These are phyloP conservation scores for Choloepus hoffmanni DNA, from an alignment of 2,113 vertebrate species.

Conservation along the genomic window DNA sequence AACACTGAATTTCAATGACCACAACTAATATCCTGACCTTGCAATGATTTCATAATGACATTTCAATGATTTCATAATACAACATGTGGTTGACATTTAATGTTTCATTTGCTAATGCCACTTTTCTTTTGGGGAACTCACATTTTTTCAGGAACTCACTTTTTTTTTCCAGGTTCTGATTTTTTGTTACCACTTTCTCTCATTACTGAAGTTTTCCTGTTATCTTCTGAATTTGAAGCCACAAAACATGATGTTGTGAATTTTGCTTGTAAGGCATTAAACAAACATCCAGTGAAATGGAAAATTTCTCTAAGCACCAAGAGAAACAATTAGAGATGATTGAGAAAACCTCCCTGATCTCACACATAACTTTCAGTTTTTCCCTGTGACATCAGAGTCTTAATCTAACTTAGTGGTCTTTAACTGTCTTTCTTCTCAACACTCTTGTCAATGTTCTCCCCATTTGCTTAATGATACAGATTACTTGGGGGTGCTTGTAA, in stretches of 20 bases:
- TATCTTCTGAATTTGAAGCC: conserved; percentile 7
- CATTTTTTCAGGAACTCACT: conserved; percentile 12
- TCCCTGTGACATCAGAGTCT: not conserved
- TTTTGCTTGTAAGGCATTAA: conserved; percentile 56
- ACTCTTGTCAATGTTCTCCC: not conserved
- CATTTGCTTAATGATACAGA: not conserved
- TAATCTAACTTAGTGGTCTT: not conserved
- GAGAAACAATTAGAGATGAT: conserved; percentile 15
- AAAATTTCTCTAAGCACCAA: conserved; percentile 40
- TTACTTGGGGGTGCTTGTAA: not conserved
- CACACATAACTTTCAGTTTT: not conserved
- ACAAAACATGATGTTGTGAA: conserved; percentile 31
- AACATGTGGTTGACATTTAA: not conserved
- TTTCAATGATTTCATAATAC: conserved; percentile 3
- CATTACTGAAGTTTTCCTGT: conserved; percentile 1
- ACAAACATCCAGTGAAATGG: conserved; percentile 43
- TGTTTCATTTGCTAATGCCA: not conserved
- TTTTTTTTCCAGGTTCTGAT: not conserved
- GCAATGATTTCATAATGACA: not conserved
- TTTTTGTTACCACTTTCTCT: conserved; percentile 44
- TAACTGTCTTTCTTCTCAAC: not conserved
- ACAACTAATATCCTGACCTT: not conserved
- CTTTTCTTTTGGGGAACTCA: conserved; percentile 15
- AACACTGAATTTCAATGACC: conserved; percentile 12
- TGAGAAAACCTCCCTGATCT: not conserved